These are phyloP conservation scores for Protula sp. DNA, from an alignment of 2,888 invertebrate genomes.

Conservation along the genomic window DNA sequence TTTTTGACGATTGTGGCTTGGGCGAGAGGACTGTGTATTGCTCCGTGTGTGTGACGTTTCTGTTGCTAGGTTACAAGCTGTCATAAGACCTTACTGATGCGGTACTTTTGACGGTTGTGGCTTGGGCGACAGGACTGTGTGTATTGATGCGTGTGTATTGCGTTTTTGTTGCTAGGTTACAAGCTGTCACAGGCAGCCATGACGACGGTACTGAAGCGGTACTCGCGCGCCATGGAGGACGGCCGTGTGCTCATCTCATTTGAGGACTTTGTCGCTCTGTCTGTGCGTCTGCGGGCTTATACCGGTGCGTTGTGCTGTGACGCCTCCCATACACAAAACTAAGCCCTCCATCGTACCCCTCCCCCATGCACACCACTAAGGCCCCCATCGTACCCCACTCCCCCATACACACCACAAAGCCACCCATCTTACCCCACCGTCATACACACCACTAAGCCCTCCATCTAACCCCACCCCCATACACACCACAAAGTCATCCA, in stretches of 20 bases:
- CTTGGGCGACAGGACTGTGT: no score
- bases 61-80: slow-evolving; percentile 33
- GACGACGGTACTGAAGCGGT: slow-evolving; percentile 39
- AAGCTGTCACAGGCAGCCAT: slow-evolving; percentile 30
- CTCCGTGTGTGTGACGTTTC: no score
- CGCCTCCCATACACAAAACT: not conserved
- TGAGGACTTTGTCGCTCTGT: slow-evolving; percentile 41
- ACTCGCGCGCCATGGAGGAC: slow-evolving; percentile 32
- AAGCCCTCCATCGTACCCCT: not conserved
- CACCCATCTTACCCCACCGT: no score
- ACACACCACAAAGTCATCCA: no score
- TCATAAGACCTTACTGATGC: slow-evolving; percentile 30
- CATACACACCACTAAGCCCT: no score
- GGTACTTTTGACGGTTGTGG: no score
- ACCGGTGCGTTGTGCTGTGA: slow-evolving; percentile 31
- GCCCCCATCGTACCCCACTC: not conserved
- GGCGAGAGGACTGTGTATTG: no score
- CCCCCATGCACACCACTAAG: no score
- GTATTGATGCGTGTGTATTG: no score
- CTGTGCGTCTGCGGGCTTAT: slow-evolving; percentile 37
- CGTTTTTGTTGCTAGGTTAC: slow-evolving; percentile 30
- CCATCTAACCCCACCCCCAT: no score
- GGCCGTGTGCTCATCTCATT: slow-evolving; percentile 39
- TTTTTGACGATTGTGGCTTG: no score
- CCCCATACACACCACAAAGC: no score